These are phyloP conservation scores for Chloropsis hardwickii DNA, from an alignment of 2,113 vertebrate genomes.

Conservation along the genomic window DNA sequence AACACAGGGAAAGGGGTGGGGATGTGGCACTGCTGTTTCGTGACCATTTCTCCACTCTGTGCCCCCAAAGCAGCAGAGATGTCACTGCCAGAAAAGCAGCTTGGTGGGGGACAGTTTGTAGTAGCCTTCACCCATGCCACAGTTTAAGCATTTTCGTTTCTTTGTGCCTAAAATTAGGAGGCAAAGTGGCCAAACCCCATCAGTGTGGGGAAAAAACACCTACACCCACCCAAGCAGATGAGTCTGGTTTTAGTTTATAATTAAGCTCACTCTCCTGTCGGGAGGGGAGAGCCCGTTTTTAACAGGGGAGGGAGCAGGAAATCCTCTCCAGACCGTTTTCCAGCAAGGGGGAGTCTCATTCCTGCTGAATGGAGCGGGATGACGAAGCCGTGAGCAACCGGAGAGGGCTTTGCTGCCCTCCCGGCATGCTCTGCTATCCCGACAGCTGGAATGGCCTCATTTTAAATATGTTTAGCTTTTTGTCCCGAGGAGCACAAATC, in stretches of 20 bases:
- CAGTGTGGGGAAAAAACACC: neutral
- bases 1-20: neutral
- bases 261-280: neutral
- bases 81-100: neutral
- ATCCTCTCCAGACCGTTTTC: neutral
- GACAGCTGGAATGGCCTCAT: neutral
- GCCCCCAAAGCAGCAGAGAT: neutral
- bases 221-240: neutral
- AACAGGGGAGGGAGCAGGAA: neutral
- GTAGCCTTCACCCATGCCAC: neutral
- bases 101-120: neutral
- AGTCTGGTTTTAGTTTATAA: neutral
- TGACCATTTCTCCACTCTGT: neutral
- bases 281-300: neutral
- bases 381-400: rapidly evolving
- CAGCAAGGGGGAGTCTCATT: rapidly evolving
- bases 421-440: neutral
- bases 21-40: rapidly evolving
- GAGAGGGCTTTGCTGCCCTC: neutral
- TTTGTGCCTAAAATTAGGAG: neutral
- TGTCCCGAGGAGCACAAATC: neutral
- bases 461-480: neutral
- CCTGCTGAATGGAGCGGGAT: neutral
- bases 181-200: neutral
- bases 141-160: neutral